These are phyloP conservation scores for Tamandua tetradactyla DNA, from an alignment of 2,797 vertebrate genomes.

Conservation along the genomic window DNA sequence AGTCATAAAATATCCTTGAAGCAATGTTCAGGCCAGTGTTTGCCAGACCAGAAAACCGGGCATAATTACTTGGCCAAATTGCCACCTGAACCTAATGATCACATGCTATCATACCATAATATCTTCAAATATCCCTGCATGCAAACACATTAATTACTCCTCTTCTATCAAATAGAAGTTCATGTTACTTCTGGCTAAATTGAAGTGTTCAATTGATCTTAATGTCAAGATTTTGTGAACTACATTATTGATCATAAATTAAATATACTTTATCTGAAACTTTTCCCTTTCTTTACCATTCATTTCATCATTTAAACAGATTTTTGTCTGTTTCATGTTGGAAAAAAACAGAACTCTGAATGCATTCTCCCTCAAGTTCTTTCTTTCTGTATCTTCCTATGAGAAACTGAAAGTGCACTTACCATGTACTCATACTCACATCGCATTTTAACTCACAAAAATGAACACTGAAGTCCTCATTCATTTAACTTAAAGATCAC, in stretches of 20 bases:
- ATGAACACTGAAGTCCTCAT: background rate
- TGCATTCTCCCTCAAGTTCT: background rate
- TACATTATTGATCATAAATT: background rate
- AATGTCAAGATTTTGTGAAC: background rate
- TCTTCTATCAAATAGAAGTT: background rate
- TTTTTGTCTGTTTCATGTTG: background rate
- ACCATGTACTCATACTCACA: background rate
- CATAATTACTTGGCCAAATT: no score
- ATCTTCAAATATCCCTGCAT: no score
- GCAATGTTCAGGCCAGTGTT: no score
- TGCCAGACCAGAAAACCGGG: no score
- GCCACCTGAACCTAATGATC: no score
- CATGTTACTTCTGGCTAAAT: background rate
- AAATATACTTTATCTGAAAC: background rate
- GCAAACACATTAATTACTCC: no score
- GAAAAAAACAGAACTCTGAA: background rate
- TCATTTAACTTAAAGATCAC: no score
- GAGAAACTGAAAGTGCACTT: background rate
- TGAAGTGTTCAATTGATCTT: background rate
- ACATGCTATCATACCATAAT: no score
- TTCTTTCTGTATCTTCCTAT: background rate
- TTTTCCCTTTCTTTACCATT: background rate
- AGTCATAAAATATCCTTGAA: no score
- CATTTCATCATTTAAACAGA: no score
- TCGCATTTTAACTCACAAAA: background rate